phyloP scores from a whole-genome alignment of 2,888 invertebrate species.

The Hirtodrosophila cameraria region DNA sequence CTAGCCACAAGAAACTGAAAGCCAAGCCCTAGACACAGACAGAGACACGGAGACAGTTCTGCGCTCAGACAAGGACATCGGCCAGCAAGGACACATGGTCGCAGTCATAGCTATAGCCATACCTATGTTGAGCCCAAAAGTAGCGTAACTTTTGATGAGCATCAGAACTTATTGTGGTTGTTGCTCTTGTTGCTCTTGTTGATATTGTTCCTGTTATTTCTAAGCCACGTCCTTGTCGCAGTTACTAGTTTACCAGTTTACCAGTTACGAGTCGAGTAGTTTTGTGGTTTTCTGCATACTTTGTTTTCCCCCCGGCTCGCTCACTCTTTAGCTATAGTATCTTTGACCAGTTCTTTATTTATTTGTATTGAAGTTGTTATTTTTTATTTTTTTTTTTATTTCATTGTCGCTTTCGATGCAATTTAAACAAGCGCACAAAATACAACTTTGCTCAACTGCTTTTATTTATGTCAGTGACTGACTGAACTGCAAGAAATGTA shows the following conservation, averaged over 20 bases:
- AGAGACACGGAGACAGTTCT: slow-evolving; percentile 9
- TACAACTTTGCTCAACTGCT: neutral
- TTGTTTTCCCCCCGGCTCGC: neutral
- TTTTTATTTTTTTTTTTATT: neutral
- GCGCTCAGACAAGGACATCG: neutral
- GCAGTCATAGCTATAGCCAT: neutral
- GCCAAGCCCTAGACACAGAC: slow-evolving; percentile 6
- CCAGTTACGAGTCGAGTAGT: slow-evolving; percentile 2
- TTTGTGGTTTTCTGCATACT: slow-evolving; percentile 4
- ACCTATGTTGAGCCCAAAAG: slow-evolving; percentile 25
- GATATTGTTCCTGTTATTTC: slow-evolving; percentile 7
- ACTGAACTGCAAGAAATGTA: too few species aligned
- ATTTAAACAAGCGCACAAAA: slow-evolving; percentile 1
- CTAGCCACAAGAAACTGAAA: slow-evolving; percentile 36
- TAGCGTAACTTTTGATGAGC: slow-evolving; percentile 52
- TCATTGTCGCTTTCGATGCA: neutral
- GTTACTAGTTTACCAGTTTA: slow-evolving; percentile 3
- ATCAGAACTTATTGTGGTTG: slow-evolving; percentile 32
- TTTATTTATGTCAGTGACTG: neutral
- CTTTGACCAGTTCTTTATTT: slow-evolving; percentile 15
- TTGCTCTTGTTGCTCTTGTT: slow-evolving; percentile 12
- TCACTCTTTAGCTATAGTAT: slow-evolving; percentile 2
- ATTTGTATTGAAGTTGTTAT: slow-evolving; percentile 8
- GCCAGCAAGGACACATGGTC: slow-evolving; percentile 15
- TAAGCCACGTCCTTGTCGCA: slow-evolving; percentile 26